These are phyloP conservation scores for Zeugodacus cucurbitae DNA, from an alignment of 1,140 invertebrate genomes.

Conservation along the genomic window DNA sequence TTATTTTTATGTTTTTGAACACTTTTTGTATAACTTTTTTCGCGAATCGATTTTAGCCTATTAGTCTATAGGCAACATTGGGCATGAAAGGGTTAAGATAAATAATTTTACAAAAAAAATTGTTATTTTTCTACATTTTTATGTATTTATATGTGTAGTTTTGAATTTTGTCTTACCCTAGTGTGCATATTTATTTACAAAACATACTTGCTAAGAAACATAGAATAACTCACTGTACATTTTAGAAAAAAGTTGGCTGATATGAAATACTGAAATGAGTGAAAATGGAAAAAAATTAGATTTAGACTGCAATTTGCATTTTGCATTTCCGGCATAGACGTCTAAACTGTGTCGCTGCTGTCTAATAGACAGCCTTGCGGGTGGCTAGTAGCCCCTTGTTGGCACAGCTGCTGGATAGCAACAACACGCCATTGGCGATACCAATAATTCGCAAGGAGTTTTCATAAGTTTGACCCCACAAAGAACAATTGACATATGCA, in stretches of 20 bases:
- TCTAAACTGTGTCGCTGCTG: conserved; percentile 41
- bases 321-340: conserved; percentile 47
- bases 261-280: background rate
- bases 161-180: too few species aligned
- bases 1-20: too few species aligned
- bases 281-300: conserved; percentile 19
- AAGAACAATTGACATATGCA: background rate
- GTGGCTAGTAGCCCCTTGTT: background rate
- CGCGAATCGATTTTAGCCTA: too few species aligned
- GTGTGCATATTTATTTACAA: too few species aligned
- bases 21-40: too few species aligned
- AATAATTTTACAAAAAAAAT: too few species aligned
- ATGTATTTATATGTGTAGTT: too few species aligned
- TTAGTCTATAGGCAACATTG: too few species aligned
- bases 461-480: background rate
- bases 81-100: too few species aligned
- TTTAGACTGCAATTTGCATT: conserved; percentile 37
- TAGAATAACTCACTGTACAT: background rate
- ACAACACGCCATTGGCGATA: background rate
- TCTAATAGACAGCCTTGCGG: background rate
- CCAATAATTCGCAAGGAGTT: background rate
- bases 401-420: conserved; percentile 9
- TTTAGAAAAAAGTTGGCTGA: background rate
- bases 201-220: background rate
- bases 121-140: too few species aligned